These are phyloP conservation scores for Bombylius discolor DNA, from an alignment of 2,888 invertebrate genomes.

Conservation along the genomic window DNA sequence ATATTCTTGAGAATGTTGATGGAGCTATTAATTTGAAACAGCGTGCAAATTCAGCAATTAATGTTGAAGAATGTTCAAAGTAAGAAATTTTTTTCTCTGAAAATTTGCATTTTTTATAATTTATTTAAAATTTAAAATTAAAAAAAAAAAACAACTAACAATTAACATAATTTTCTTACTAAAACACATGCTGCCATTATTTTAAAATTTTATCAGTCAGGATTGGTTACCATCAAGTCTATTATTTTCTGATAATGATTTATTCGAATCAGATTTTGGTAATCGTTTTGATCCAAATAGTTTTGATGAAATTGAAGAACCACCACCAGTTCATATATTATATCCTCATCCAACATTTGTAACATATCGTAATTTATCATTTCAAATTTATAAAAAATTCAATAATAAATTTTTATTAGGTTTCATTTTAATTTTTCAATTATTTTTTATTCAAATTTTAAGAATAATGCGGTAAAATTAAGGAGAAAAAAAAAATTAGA, in stretches of 20 bases:
- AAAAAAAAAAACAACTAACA: slow-evolving; percentile 16
- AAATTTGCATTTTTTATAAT: neutral
- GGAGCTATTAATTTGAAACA: slow-evolving; percentile 58
- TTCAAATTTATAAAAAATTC: neutral
- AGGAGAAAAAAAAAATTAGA: neutral
- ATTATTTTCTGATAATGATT: slow-evolving; percentile 39
- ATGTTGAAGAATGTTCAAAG: slow-evolving; percentile 71
- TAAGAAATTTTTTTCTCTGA: slow-evolving; percentile 36
- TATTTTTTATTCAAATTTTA: neutral
- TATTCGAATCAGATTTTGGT: slow-evolving; percentile 20
- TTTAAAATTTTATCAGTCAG: slow-evolving; percentile 27
- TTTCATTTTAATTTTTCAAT: neutral
- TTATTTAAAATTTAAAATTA: neutral
- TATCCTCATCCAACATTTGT: slow-evolving; percentile 45
- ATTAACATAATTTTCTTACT: neutral
- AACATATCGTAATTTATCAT: neutral
- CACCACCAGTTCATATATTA: slow-evolving; percentile 55
- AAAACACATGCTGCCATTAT: neutral
- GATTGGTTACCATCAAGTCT: slow-evolving; percentile 53
- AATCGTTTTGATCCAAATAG: slow-evolving; percentile 36
- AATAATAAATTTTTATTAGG: neutral
- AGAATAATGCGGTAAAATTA: slow-evolving; percentile 11
- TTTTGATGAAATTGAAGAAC: slow-evolving; percentile 52
- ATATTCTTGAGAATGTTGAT: slow-evolving; percentile 63
- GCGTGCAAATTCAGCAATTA: slow-evolving; percentile 60